phyloP scores from a whole-genome alignment of 2,113 vertebrate species.

The Microcebus ravelobensis region DNA sequence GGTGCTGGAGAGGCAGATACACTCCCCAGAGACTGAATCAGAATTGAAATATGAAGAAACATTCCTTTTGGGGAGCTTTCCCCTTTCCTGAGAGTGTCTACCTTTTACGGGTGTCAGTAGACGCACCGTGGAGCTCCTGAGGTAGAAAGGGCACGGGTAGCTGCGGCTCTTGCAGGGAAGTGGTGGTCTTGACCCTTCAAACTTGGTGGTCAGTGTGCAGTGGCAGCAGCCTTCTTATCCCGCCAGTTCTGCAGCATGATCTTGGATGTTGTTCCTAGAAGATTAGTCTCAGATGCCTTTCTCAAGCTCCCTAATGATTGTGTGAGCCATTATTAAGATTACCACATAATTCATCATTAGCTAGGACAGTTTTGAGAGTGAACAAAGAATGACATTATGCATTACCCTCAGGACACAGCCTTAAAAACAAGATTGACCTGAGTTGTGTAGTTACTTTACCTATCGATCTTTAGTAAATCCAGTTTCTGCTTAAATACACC shows the following conservation, averaged over 20 bases:
- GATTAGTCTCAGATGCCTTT: neutral
- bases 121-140: rapidly evolving
- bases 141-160: neutral
- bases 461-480: neutral
- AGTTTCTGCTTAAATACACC: neutral
- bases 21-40: neutral
- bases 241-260: neutral
- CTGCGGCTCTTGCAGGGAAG: neutral
- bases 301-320: neutral
- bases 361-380: neutral
- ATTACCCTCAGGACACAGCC: neutral
- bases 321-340: neutral
- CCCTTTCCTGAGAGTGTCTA: neutral
- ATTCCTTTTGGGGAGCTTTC: neutral
- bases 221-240: neutral
- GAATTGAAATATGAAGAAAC: neutral
- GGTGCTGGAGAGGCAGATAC: neutral
- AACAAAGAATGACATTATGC: neutral
- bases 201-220: neutral
- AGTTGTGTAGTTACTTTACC: neutral
- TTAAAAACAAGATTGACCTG: neutral
- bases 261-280: neutral
- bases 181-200: neutral
- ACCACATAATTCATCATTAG: neutral
- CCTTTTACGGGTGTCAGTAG: neutral